Evolutionary conservation across 2,888 invertebrate genomes (phyloP).

Genomic region (Drosophila planitibia): DNA sequence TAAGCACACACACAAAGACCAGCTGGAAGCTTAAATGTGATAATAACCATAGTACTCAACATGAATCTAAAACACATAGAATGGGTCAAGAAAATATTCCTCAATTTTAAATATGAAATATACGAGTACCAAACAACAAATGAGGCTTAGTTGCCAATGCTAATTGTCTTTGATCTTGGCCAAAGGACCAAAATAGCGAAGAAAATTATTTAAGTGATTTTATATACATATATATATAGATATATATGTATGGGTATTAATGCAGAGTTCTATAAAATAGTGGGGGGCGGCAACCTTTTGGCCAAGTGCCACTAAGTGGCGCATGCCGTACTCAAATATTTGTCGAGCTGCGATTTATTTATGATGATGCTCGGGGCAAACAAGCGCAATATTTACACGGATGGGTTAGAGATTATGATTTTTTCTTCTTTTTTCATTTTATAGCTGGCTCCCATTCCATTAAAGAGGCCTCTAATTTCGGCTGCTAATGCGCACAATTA

Average conservation of each 20-base stretch:
- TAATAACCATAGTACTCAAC: not conserved
- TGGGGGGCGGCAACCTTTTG: constrained; percentile 1
- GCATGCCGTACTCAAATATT: constrained; percentile 64
- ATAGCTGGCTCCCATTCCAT: constrained; percentile 35
- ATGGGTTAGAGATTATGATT: constrained; percentile 62
- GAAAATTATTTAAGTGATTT: not conserved
- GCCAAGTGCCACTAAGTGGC: constrained; percentile 47
- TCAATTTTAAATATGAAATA: not conserved
- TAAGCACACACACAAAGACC: not conserved
- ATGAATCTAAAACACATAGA: not conserved
- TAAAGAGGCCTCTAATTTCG: constrained; percentile 62
- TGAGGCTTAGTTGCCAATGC: not conserved
- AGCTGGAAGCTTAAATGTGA: not conserved
- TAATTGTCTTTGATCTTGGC: not conserved
- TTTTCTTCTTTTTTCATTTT: constrained; percentile 5
- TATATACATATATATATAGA: not conserved
- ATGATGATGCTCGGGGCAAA: constrained; percentile 69
- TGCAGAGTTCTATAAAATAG: not conserved
- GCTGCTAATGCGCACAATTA: constrained; percentile 75
- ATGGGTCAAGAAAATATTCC: not conserved
- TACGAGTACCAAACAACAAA: not conserved
- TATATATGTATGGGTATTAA: not conserved
- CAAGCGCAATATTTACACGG: constrained; percentile 75
- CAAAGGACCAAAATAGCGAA: not conserved
- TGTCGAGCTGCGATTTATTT: constrained; percentile 69